phyloP scores from a whole-genome alignment of 2,888 invertebrate genomes.

The Stenolophus ochropezus region DNA sequence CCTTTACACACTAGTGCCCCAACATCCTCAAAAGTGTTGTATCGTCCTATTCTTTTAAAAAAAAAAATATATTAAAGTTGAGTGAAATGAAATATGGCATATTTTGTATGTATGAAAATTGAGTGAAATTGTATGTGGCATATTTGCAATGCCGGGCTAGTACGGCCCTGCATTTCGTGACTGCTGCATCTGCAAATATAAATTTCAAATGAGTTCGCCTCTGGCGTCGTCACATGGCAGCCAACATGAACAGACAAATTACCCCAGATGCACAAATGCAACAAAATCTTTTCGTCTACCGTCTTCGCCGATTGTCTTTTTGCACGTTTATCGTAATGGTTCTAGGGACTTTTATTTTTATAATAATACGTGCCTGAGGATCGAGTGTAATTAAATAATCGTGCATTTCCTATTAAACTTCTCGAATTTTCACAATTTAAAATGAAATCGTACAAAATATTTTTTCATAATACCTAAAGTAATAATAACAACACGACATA shows the following conservation, averaged over 20 bases:
- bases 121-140: no score
- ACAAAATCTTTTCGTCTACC: conserved; percentile 8
- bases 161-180: conserved; percentile 21
- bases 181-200: conserved; percentile 50
- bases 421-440: no score
- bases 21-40: no score
- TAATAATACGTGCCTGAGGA: not conserved
- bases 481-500: no score
- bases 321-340: conserved; percentile 28
- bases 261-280: conserved; percentile 21
- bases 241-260: conserved; percentile 31
- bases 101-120: no score
- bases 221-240: conserved; percentile 54
- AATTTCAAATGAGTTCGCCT: conserved; percentile 53
- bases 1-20: no score
- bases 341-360: not conserved
- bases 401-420: not conserved
- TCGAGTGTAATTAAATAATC: not conserved
- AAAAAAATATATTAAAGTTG: no score
- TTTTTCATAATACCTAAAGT: no score
- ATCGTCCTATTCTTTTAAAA: no score
- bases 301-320: conserved; percentile 39
- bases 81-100: no score
- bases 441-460: no score
- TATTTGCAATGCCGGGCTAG: no score